Conservation (phyloP, 2,888 invertebrate genomes). For the Idaea dimidiata region DNA sequence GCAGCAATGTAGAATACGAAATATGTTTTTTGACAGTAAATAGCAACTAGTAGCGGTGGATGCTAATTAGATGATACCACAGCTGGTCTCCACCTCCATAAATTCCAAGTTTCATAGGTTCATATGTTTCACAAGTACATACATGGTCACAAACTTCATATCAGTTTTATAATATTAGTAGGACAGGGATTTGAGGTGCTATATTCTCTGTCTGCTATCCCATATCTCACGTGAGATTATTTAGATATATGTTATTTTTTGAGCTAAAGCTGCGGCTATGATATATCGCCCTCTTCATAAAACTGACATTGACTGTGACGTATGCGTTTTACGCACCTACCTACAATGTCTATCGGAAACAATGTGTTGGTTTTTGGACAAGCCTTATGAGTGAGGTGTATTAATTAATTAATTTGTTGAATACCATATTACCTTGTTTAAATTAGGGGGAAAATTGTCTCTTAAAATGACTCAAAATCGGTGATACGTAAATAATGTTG, state of each 20-base stretch:
- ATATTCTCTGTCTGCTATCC: neutral
- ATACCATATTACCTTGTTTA: neutral
- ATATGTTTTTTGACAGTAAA: no score
- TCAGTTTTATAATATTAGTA: no score
- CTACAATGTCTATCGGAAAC: neutral
- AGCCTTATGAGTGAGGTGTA: neutral
- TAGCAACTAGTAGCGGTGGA: no score
- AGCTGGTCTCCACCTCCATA: no score
- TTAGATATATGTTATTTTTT: neutral
- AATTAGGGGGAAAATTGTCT: no score
- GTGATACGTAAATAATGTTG: no score
- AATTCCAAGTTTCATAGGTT: no score
- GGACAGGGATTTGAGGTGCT: neutral
- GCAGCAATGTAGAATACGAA: no score
- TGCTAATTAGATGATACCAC: no score
- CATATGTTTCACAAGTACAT: no score
- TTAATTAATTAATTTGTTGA: neutral
- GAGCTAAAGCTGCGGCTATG: neutral
- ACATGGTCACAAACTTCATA: no score
- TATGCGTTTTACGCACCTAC: neutral
- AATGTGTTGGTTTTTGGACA: neutral
- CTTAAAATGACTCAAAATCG: no score
- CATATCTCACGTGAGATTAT: neutral
- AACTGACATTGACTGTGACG: neutral
- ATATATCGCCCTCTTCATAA: neutral